Base-by-base conservation (phyloP, 2,888 invertebrate species). In the Pogonocherus hispidulus region DNA sequence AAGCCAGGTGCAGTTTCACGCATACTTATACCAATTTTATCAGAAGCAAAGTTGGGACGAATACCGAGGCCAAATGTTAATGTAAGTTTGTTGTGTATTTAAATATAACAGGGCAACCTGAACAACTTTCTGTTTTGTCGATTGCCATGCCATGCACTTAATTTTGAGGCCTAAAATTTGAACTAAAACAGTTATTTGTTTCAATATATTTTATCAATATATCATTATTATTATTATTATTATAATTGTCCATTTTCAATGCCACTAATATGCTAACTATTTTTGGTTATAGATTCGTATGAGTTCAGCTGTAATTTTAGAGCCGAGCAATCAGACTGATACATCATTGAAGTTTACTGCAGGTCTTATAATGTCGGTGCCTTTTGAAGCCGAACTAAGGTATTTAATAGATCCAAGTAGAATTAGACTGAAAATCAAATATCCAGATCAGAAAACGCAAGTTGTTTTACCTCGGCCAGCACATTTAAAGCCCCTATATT, bases 361-460 rank as follows among this genome's bases (percentile, higher is more conserved):
- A 0, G 98, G 98, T 0, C 89, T 98, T 2, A 91, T 97, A 56
- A 91, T 96, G 69, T 94, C 94, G 35, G 91, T 98, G 41, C 93
- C 93, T 11, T 88, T 98, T 65, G 94, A 96, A 80, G 97, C 96
- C 0, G 95, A 95, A 83, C 89, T 98, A 71, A 88, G 91, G 74
- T 93, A 96, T 85, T 88, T 97, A 64, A 89, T 91, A 37, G 91
- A 93, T 80, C 91, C 93, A 0, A 87, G 87, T 55, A 90, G 92
- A 68, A 87, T 98, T 78, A 89, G 96, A 70, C 90, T 97, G 72
- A 93, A 94, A 87, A 92, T 97, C 23, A 91, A 92, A 75, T 98
- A 98, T 87, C 97, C 98, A 0, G 98, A 98, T 87, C 94, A 96
- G 79, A 91, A 93, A 81, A 90, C 92, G 66, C 95, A 97, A 83